Evolutionary conservation across 35 echinoderm and acorn worm species (phyloP), one percentile per base, ranked within the genome.

Genomic region (Ophioderma brevispina): DNA sequence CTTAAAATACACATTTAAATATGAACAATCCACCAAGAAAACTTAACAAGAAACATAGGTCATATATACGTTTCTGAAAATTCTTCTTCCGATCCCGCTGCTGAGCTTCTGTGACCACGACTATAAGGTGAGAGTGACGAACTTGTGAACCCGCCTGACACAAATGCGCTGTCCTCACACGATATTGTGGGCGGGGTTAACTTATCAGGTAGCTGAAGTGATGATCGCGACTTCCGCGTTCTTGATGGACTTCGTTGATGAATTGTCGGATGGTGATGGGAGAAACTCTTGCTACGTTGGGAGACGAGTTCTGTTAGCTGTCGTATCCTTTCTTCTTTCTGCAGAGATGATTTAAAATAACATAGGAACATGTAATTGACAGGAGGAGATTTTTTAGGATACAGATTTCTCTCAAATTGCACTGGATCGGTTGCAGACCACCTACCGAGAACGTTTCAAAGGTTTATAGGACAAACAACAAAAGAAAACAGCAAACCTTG

Each of bases 21-120:
- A n/a, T n/a, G n/a, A n/a, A n/a, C n/a, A n/a, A n/a, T n/a, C n/a
- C n/a, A n/a, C n/a, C n/a, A n/a, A n/a, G n/a, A n/a, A n/a, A n/a
- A n/a, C n/a, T n/a, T n/a, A n/a, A n/a, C n/a, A n/a, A n/a, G 59
- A 70, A 3, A 18, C 59, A 6, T 25, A 70, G 4, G 2, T 98
- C 90, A 99, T 41, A 99, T 95, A 78, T 99, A 99, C 40, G 97
- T 95, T 55, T 99, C 97, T 36, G 97, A 99, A 2, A 99, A 82
- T 50, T 99, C 97, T 32, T 99, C 97, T 40, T 99, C 97, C 32
- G 94, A 93, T 40, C 86, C 82, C 21, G 82, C 91, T 15, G 10
- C 10, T 0, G 97, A 90, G 17, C 81, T 88, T 36, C 90, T 90
- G 25, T 83, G 83, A 32, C 92, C 80, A 33, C 84, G 80, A 34